phyloP scores from a whole-genome alignment of 64 coral and sea anemone genomes.

The Pachyseris speciosa region DNA sequence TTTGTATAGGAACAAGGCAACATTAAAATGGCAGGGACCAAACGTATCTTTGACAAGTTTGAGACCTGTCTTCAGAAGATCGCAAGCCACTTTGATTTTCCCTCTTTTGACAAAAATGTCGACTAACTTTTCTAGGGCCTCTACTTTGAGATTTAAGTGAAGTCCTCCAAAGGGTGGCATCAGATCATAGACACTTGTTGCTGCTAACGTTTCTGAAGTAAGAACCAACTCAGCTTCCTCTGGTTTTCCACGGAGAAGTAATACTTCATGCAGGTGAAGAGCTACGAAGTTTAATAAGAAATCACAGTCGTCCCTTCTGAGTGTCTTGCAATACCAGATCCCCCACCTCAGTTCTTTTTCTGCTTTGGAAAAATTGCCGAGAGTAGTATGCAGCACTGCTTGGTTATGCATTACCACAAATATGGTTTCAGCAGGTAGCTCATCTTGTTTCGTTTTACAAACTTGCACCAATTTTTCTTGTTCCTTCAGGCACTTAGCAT shows the following conservation, averaged over 20 bases:
- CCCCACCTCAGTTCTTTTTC: neutral
- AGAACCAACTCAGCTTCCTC: neutral
- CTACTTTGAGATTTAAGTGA: neutral
- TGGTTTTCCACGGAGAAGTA: neutral
- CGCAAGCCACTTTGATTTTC: neutral
- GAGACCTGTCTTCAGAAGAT: neutral
- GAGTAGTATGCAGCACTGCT: neutral
- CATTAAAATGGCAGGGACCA: neutral
- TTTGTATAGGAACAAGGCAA: neutral
- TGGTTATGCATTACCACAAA: constrained; percentile 4
- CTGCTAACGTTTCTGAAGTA: neutral
- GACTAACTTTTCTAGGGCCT: neutral
- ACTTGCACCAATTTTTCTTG: neutral
- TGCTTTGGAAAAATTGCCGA: neutral
- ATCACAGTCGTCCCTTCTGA: neutral
- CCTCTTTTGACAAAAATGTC: neutral
- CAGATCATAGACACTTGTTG: neutral
- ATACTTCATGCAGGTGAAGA: neutral
- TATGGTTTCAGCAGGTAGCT: neutral
- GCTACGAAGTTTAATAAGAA: neutral
- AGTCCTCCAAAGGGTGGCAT: neutral
- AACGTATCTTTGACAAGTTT: neutral
- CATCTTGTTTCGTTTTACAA: neutral
- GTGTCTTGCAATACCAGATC: no score
- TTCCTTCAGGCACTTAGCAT: neutral